phyloP scores from a whole-genome alignment of 2,113 vertebrate species.

The Gymnogyps californianus region DNA sequence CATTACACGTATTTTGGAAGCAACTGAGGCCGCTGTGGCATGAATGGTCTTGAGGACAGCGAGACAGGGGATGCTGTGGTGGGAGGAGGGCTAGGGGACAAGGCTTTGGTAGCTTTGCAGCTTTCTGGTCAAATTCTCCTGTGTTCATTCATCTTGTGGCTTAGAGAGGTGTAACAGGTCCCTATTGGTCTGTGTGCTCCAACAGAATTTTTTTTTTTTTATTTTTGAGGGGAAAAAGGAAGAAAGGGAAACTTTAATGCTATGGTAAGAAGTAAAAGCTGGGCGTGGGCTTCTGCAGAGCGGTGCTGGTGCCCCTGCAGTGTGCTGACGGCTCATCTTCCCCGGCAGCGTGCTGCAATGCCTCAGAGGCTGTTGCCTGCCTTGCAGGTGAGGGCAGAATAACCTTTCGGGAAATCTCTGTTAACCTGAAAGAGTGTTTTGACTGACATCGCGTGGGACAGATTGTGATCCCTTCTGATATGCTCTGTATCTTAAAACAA shows the following conservation, averaged over 20 bases:
- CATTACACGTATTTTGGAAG: rapidly evolving
- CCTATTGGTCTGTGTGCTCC: neutral
- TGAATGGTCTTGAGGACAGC: rapidly evolving
- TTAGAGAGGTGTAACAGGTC: neutral
- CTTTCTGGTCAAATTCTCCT: neutral
- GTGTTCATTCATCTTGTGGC: neutral
- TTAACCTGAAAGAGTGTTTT: neutral
- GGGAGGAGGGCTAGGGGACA: neutral
- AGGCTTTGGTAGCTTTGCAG: neutral
- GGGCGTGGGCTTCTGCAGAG: neutral
- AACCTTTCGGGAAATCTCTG: neutral
- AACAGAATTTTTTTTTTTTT: neutral
- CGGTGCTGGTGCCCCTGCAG: rapidly evolving
- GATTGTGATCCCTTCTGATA: neutral
- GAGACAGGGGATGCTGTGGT: rapidly evolving
- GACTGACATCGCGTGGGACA: rapidly evolving
- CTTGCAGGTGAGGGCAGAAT: neutral
- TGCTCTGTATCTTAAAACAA: neutral
- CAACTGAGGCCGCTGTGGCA: neutral
- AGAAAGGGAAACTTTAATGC: neutral
- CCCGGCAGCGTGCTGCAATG: neutral
- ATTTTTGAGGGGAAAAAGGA: neutral
- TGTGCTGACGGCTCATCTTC: neutral
- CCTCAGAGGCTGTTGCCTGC: neutral
- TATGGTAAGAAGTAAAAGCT: neutral